Percentiles rank a stretch among this genome's conserved stretches.
phyloP scores from a whole-genome alignment of 2,888 invertebrate genomes.

The Euclidia mi region DNA sequence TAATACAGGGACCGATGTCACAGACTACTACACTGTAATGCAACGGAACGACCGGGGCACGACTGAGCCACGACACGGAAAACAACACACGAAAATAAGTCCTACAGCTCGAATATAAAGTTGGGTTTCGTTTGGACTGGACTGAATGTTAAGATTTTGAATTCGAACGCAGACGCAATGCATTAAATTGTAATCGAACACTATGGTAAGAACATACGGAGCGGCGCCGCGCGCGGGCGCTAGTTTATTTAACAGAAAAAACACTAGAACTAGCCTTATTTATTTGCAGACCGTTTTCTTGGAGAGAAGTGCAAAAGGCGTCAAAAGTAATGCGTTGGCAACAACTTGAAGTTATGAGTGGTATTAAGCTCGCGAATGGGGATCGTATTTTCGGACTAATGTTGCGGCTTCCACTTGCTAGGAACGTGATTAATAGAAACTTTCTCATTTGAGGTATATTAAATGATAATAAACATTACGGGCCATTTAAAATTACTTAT shows the following conservation, averaged over 20 bases:
- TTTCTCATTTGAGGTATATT: no score
- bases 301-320: constrained; percentile 27
- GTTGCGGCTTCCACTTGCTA: constrained; percentile 1
- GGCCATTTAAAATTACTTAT: no score
- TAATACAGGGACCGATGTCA: constrained; percentile 71
- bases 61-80: constrained; percentile 53
- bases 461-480: no score
- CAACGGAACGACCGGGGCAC: constrained; percentile 76
- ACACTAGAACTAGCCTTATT: constrained; percentile 53
- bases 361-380: constrained; percentile 9
- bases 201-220: constrained; percentile 63
- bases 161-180: constrained; percentile 77
- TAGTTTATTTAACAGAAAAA: constrained; percentile 56
- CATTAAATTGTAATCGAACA: constrained; percentile 90
- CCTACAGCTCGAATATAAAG: constrained; percentile 42
- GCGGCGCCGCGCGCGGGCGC: constrained; percentile 46
- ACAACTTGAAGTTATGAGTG: constrained; percentile 22
- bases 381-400: constrained; percentile 4
- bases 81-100: constrained; percentile 35
- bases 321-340: constrained; percentile 27
- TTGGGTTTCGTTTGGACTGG: constrained; percentile 43
- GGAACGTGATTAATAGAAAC: no score
- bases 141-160: constrained; percentile 73
- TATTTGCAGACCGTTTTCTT: constrained; percentile 48
- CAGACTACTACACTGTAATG: constrained; percentile 74